These are phyloP conservation scores for Acanthosoma haemorrhoidale DNA, from an alignment of 2,888 invertebrate genomes.

Conservation along the genomic window DNA sequence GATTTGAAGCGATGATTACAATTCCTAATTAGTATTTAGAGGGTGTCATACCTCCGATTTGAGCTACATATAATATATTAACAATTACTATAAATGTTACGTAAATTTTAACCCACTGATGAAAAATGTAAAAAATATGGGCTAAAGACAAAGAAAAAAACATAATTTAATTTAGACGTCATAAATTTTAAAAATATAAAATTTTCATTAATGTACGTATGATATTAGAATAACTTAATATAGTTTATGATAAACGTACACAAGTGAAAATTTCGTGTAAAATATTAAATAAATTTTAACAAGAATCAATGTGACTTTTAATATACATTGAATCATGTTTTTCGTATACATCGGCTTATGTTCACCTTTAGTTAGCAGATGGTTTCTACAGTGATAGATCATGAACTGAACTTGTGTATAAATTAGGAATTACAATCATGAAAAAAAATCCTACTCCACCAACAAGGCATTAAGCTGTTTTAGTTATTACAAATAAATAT, in stretches of 20 bases:
- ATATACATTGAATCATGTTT: too few relatives aligned
- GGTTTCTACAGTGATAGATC: background rate
- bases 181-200: slow-evolving; percentile 31
- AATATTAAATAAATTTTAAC: too few relatives aligned
- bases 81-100: too few relatives aligned
- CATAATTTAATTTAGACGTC: slow-evolving; percentile 14
- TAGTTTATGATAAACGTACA: slow-evolving; percentile 19
- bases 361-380: background rate
- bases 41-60: slow-evolving; percentile 17
- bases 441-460: too few relatives aligned
- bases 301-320: slow-evolving; percentile 10
- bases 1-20: too few relatives aligned
- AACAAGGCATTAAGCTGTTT: too few relatives aligned
- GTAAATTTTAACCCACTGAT: too few relatives aligned
- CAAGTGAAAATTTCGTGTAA: slow-evolving; percentile 19
- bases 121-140: too few relatives aligned
- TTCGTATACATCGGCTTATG: slow-evolving; percentile 36
- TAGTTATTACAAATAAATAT: too few relatives aligned
- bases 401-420: too few relatives aligned
- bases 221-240: slow-evolving; percentile 28
- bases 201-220: slow-evolving; percentile 22
- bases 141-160: background rate
- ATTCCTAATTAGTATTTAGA: background rate
- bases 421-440: too few relatives aligned
- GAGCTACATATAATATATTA: slow-evolving; percentile 11